Evolutionary conservation across 2,797 vertebrate species (phyloP), one percentile per base, ranked within the genome.

Genomic region (Scarus forsteni): DNA sequence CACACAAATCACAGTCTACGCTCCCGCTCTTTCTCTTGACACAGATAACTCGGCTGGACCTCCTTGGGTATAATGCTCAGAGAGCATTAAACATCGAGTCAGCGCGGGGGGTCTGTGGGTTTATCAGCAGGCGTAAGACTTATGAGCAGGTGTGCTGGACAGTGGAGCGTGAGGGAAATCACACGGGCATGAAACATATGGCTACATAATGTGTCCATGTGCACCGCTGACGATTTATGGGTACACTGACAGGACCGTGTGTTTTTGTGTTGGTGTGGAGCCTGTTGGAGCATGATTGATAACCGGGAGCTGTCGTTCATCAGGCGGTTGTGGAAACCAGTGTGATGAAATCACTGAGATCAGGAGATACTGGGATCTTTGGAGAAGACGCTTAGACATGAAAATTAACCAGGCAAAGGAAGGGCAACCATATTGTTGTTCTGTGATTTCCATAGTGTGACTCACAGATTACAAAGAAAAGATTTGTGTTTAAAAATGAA

Each of bases 101-200:
- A 40, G 53, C 27, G 42, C 38, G 49, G 62, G 65, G 27, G 18
- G 49, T 50, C 40, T 48, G 60, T 55, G 7, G 42, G 56, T 80
- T 27, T 36, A 18, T 60, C 63, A 34, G 55, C 36, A 60, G 64
- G 66, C 52, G 46, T 50, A 27, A 64, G 79, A 72, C 66, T 44
- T 67, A 67, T 38, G 79, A 82, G 69, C 84, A 86, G 86, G 87
- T 89, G 88, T 77, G 75, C 63, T 66, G 65, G 73, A 81, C 66
- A 75, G 65, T 3, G 43, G 60, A 80, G 79, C 53, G 50, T 66
- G 80, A 83, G 79, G 40, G 14, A 84, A 44, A 39, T 53, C 81
- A 83, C 46, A 66, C 56, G 57, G 50, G 50, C 81, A 55, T 85
- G 77, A 86, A 89, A 75, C 84, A 87, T 81, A 81, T 74, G 88